phyloP scores from a whole-genome alignment of 2,888 invertebrate genomes.

The Cistogaster globosa region DNA sequence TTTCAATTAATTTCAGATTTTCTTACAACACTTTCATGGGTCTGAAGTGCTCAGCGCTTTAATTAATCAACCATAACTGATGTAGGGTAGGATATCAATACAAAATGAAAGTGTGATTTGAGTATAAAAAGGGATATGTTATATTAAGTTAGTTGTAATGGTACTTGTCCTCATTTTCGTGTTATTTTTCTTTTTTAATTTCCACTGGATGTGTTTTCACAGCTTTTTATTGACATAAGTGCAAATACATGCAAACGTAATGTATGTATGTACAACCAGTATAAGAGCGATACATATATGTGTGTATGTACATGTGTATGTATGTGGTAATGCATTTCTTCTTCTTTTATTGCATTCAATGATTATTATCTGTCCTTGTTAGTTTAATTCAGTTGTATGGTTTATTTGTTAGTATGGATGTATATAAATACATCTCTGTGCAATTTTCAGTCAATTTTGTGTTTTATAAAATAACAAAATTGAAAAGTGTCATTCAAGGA shows the following conservation, averaged over 20 bases:
- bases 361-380: conserved; percentile 12
- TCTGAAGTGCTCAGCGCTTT: too few relatives aligned
- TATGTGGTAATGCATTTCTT: conserved; percentile 32
- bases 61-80: not conserved
- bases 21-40: too few relatives aligned
- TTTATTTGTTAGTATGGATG: not conserved
- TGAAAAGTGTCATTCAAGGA: conserved; percentile 62
- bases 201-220: conserved; percentile 53
- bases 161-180: conserved; percentile 67
- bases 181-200: conserved; percentile 46
- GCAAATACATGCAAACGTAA: not conserved
- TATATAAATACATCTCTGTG: not conserved
- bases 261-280: not conserved
- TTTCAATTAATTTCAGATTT: too few relatives aligned
- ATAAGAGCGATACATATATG: too few relatives aligned
- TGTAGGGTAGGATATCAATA: conserved; percentile 5
- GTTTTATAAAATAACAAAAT: conserved; percentile 60
- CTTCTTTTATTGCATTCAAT: conserved; percentile 21
- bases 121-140: conserved; percentile 47
- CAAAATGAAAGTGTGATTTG: conserved; percentile 25
- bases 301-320: too few relatives aligned
- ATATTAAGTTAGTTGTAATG: conserved; percentile 50
- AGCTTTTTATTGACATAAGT: conserved; percentile 19
- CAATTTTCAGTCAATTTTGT: conserved; percentile 49
- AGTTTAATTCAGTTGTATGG: not conserved